A percentile compares a stretch with the other conserved stretches of the same genome.
Conservation (phyloP, 2,888 invertebrate genomes). For the Agapetus fuscipes region DNA sequence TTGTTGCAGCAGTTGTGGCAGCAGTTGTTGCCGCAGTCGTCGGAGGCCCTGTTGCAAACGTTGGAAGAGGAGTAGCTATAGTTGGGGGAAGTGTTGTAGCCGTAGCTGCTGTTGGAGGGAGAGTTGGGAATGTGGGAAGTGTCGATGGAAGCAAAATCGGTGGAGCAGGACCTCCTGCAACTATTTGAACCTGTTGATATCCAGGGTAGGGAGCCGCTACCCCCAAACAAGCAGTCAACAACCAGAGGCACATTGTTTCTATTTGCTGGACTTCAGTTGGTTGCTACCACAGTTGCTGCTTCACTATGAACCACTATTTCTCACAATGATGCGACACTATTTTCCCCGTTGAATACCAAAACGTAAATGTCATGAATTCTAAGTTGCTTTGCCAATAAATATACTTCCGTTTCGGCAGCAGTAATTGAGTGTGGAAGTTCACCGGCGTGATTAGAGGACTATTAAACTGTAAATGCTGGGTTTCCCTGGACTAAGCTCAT, state of each 20-base stretch:
- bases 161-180: constrained; percentile 34
- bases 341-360: no score
- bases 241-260: constrained; percentile 43
- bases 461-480: no score
- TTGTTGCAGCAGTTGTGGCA: constrained; percentile 18
- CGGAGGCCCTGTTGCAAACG: constrained; percentile 20
- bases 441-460: no score
- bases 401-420: no score
- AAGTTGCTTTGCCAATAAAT: no score
- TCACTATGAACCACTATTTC: no score
- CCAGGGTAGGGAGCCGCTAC: constrained; percentile 28
- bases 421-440: no score
- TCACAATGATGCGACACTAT: no score
- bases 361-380: no score
- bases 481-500: no score
- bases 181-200: constrained; percentile 9
- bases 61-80: constrained; percentile 1
- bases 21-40: constrained; percentile 23
- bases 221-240: constrained; percentile 41
- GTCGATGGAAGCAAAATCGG: constrained; percentile 33
- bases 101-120: constrained; percentile 8
- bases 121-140: constrained; percentile 22
- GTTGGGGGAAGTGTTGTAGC: constrained; percentile 6
- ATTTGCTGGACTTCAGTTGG: no score
- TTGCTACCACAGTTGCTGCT: no score